phyloP scores from a whole-genome alignment of 1,140 invertebrate species.

The Drosophila navojoa region DNA sequence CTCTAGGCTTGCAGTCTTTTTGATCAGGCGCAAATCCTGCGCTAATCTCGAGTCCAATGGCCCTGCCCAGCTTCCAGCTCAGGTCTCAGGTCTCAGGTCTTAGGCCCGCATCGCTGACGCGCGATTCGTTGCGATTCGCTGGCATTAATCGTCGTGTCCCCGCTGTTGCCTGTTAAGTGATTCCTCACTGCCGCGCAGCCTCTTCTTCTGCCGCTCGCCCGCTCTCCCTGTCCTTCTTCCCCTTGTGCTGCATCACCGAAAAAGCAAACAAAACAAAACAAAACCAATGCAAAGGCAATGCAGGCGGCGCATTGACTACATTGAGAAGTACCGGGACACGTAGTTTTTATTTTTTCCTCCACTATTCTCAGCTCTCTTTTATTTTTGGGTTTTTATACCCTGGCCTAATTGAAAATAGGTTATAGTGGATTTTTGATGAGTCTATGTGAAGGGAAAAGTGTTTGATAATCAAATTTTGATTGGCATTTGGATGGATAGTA shows the following conservation, averaged over 20 bases:
- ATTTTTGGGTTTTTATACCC: neutral
- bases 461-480: neutral
- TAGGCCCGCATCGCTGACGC: slow-evolving; percentile 51
- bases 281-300: slow-evolving; percentile 48
- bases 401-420: neutral
- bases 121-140: slow-evolving; percentile 45
- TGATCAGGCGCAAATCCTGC: slow-evolving; percentile 66
- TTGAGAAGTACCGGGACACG: slow-evolving; percentile 42
- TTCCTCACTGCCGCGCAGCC: neutral
- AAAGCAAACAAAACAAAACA: slow-evolving; percentile 42
- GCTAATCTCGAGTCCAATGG: slow-evolving; percentile 65
- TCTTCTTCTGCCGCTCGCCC: neutral
- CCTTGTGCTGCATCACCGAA: slow-evolving; percentile 55
- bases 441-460: neutral
- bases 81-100: neutral
- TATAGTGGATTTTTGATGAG: neutral
- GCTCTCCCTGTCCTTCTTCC: too few species aligned
- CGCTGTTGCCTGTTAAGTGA: slow-evolving; percentile 27
- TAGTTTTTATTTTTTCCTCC: slow-evolving; percentile 57
- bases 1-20: slow-evolving; percentile 53
- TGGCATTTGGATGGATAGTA: neutral
- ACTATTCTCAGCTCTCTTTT: slow-evolving; percentile 43
- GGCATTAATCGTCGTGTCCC: slow-evolving; percentile 32
- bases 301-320: slow-evolving; percentile 40
- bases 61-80: slow-evolving; percentile 25